Evolutionary conservation across 1,140 invertebrate genomes (phyloP).

Genomic region (Druon quercuslanigerum): DNA sequence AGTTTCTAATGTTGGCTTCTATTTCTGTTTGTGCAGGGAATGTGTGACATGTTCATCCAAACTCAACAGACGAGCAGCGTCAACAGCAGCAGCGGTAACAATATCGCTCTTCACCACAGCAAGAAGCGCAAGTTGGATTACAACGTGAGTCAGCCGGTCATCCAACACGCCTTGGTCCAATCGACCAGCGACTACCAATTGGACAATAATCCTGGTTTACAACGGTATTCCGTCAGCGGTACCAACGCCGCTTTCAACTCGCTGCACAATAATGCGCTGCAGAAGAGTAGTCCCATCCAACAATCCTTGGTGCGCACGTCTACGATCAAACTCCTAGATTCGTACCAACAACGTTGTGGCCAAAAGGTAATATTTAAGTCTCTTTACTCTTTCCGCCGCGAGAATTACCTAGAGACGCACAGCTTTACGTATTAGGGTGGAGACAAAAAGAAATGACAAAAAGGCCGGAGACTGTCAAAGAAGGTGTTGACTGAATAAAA

Average conservation of each 20-base stretch:
- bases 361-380: constrained; percentile 77
- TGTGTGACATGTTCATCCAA: constrained; percentile 85
- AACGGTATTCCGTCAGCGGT: constrained; percentile 71
- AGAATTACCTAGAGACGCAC: too few species aligned
- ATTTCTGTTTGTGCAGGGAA: constrained; percentile 76
- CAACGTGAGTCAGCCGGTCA: constrained; percentile 73
- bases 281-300: constrained; percentile 76
- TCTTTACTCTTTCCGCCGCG: too few species aligned
- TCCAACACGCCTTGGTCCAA: constrained; percentile 73
- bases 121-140: constrained; percentile 79
- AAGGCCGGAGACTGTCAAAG: too few species aligned
- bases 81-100: constrained; percentile 76
- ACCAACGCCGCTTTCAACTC: constrained; percentile 70
- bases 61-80: constrained; percentile 79
- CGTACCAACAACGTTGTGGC: constrained; percentile 82
- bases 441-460: too few species aligned
- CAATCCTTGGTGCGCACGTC: constrained; percentile 82
- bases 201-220: constrained; percentile 57
- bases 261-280: constrained; percentile 74
- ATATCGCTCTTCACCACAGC: constrained; percentile 72
- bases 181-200: constrained; percentile 71
- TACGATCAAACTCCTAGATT: constrained; percentile 84
- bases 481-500: too few species aligned
- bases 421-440: too few species aligned
- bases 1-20: constrained; percentile 1